Base-by-base conservation (phyloP, 2,797 vertebrate genomes). In the Aplochiton taeniatus region DNA sequence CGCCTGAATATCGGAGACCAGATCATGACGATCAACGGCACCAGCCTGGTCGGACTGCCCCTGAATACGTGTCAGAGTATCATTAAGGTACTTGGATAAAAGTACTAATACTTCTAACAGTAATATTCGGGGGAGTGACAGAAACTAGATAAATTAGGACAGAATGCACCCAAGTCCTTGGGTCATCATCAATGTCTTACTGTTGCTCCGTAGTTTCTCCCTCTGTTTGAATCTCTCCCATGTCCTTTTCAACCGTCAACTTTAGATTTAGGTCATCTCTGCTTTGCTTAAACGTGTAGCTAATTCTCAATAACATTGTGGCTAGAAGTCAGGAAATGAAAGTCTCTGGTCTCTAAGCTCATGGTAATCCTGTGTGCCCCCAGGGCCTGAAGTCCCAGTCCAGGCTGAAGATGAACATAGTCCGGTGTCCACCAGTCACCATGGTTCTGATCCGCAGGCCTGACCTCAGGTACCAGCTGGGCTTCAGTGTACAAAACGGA, bases 1-100 rank as follows among this genome's bases (percentile, higher is more conserved):
- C 92, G 95, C 14, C 91, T 98, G 56, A 98, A 97, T 64, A 98
- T 98, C 11, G 97, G 97, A 12, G 96, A 98, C 83, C 97, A 98
- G 89, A 98, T 98, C 80, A 98, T 98, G 97, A 98, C 96, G 9
- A 92, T 98, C 60, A 98, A 98, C 0, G 96, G 96, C 63, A 98
- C 96, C 65, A 98, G 96, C 78, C 90, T 98, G 84, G 96, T 98
- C 84, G 97, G 97, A 48, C 90, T 98, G 67, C 96, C 96, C 0
- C 94, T 98, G 11, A 96, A 94, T 58, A 98, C 97, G 12, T 98
- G 97, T 82, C 97, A 98, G 91, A 98, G 96, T 90, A 98, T 98
- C 80, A 98, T 98, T 85, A 98, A 98, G 96, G 96, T 31, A 31
- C 31, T 31, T 31, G 2, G 6, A 31, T 31, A 31, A n/a, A n/a